Conservation (phyloP, 2,113 vertebrate species). For the Pseudorhombus dupliciocellatus region DNA sequence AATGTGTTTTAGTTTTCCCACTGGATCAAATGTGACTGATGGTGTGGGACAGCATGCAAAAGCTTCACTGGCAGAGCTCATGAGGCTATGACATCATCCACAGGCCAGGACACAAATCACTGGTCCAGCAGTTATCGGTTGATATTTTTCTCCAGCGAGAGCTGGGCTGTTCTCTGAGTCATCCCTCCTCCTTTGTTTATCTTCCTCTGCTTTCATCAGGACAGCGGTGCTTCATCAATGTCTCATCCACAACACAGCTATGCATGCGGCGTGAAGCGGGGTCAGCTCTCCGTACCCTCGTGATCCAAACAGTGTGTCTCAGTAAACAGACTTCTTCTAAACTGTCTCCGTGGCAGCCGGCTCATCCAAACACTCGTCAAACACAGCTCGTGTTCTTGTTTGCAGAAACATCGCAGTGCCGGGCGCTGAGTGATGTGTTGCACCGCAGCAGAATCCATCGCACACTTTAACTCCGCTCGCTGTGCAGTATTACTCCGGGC, state of each 20-base stretch:
- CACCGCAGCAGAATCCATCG: not conserved
- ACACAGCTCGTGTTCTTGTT: not conserved
- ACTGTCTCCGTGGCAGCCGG: slow-evolving; percentile 18
- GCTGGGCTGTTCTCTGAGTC: slow-evolving; percentile 13
- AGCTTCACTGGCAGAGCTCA: not conserved
- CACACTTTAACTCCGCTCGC: not conserved
- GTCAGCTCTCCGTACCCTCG: not conserved
- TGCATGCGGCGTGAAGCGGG: slow-evolving; percentile 7
- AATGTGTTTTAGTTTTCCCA: too few species aligned
- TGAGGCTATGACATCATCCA: not conserved
- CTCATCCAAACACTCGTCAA: slow-evolving; percentile 3
- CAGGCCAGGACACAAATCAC: not conserved
- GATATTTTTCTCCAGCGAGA: slow-evolving; percentile 13
- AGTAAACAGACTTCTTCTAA: slow-evolving; percentile 40
- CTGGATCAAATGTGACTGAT: too few species aligned
- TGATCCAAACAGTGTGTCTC: slow-evolving; percentile 40
- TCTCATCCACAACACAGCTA: slow-evolving; percentile 26
- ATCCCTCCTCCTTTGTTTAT: slow-evolving; percentile 22
- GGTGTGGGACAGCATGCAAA: too few species aligned
- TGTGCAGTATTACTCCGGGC: slow-evolving; percentile 1
- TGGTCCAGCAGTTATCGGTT: not conserved
- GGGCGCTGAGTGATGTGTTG: not conserved
- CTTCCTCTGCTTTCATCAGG: slow-evolving; percentile 14
- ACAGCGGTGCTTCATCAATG: slow-evolving; percentile 57
- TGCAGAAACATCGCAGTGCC: not conserved